Percentiles rank a stretch among this genome's conserved stretches.
Evolutionary conservation across 2,888 invertebrate species (phyloP).

Genomic region (Sesia bembeciformis): DNA sequence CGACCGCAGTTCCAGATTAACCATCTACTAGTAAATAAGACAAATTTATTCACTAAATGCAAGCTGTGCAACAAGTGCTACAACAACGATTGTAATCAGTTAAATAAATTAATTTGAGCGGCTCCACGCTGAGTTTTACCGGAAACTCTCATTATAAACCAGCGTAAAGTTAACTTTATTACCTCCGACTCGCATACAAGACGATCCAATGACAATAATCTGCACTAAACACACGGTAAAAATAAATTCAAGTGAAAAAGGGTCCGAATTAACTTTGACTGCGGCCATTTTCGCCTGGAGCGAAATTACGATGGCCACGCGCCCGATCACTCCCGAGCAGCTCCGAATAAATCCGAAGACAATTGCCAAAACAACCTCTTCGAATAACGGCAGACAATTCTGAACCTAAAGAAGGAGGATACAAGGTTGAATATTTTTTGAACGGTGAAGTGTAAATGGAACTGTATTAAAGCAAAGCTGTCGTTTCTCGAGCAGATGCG

Average conservation of each 20-base stretch:
- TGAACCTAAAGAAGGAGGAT: too few species aligned
- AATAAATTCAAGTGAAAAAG: slow-evolving; percentile 22
- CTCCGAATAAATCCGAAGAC: slow-evolving; percentile 40
- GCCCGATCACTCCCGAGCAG: slow-evolving; percentile 37
- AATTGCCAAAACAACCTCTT: slow-evolving; percentile 21
- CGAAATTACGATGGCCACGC: slow-evolving; percentile 36
- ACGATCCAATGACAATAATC: slow-evolving; percentile 32
- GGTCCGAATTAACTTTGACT: slow-evolving; percentile 23
- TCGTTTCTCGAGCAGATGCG: slow-evolving; percentile 50
- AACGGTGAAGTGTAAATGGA: too few species aligned
- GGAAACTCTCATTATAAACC: slow-evolving; percentile 24
- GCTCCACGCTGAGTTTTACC: slow-evolving; percentile 8
- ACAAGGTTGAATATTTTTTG: too few species aligned
- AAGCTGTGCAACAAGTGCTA: neutral
- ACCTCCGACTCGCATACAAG: slow-evolving; percentile 23
- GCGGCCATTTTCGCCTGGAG: slow-evolving; percentile 28
- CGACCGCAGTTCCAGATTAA: neutral
- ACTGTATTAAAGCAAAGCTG: neutral
- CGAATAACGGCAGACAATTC: too few species aligned
- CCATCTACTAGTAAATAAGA: neutral
- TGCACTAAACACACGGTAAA: slow-evolving; percentile 29
- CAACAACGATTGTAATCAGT: slow-evolving; percentile 7
- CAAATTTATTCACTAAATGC: neutral
- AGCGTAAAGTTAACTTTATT: slow-evolving; percentile 33
- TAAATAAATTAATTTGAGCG: slow-evolving; percentile 10